phyloP scores from a whole-genome alignment of 1,140 invertebrate genomes.

The Episyrphus balteatus region DNA sequence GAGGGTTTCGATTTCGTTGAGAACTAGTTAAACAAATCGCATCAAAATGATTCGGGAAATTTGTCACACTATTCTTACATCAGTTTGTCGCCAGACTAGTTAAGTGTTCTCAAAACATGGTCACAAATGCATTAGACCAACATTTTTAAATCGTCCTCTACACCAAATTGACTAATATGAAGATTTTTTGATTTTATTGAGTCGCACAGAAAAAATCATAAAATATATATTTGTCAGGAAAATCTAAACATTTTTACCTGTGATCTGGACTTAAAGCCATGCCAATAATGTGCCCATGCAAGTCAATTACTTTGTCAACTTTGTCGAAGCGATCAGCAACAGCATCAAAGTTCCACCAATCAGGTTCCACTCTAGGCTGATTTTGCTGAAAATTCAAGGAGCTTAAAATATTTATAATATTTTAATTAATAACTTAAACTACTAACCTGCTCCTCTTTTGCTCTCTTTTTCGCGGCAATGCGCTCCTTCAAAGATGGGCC shows the following conservation, averaged over 20 bases:
- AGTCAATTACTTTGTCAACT: conserved; percentile 73
- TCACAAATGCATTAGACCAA: too few species aligned
- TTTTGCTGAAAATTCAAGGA: conserved; percentile 11
- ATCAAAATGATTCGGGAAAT: too few species aligned
- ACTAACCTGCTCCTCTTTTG: conserved; percentile 38
- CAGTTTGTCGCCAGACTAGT: too few species aligned
- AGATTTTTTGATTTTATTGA: too few species aligned
- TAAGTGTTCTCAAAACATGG: too few species aligned
- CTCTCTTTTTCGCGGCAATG: conserved; percentile 46
- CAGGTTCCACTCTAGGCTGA: conserved; percentile 43
- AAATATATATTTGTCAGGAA: background rate
- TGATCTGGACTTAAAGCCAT: conserved; percentile 82
- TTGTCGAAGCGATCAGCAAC: conserved; percentile 64
- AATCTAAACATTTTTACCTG: conserved; percentile 9
- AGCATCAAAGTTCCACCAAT: conserved; percentile 57
- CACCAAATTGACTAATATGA: too few species aligned
- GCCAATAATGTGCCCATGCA: conserved; percentile 82
- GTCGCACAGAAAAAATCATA: background rate
- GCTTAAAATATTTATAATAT: background rate
- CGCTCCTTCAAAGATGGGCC: conserved; percentile 57
- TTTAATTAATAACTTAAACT: background rate
- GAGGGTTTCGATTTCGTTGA: too few species aligned
- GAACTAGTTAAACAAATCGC: too few species aligned
- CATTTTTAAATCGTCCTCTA: too few species aligned
- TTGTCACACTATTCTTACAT: too few species aligned